phyloP scores from a whole-genome alignment of 2,888 invertebrate genomes.

The Cataglyphis albicans region DNA sequence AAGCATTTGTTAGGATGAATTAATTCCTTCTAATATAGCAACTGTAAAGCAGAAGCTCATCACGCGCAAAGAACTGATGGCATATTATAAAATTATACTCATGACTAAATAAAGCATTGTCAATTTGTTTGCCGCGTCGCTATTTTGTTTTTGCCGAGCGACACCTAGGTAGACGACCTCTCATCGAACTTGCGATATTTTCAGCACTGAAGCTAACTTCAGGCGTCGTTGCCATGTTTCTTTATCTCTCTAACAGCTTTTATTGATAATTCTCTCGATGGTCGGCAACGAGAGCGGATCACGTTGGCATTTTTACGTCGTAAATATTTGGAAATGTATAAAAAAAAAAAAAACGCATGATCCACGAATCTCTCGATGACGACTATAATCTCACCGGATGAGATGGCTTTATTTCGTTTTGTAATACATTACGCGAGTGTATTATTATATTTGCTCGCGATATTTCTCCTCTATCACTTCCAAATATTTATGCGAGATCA shows the following conservation, averaged over 20 bases:
- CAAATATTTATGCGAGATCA: slow-evolving; percentile 32
- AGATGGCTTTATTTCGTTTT: slow-evolving; percentile 6
- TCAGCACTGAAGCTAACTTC: neutral
- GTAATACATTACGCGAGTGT: slow-evolving; percentile 10
- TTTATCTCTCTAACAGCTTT: slow-evolving; percentile 3
- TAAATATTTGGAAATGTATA: slow-evolving; percentile 34
- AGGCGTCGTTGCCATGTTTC: slow-evolving; percentile 1
- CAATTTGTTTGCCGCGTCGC: neutral
- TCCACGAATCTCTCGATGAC: neutral
- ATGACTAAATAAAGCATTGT: neutral
- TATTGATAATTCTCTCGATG: slow-evolving; percentile 12
- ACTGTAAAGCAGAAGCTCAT: slow-evolving; percentile 3
- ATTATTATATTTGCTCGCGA: neutral
- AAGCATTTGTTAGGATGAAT: slow-evolving; percentile 22
- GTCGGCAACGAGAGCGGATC: neutral
- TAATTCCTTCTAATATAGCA: neutral
- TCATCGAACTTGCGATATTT: slow-evolving; percentile 2
- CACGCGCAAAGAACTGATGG: neutral
- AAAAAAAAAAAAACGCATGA: neutral
- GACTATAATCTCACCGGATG: neutral
- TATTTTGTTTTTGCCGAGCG: slow-evolving; percentile 6
- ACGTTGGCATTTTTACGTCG: neutral
- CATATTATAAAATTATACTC: slow-evolving; percentile 23
- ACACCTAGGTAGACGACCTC: neutral
- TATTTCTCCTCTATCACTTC: slow-evolving; percentile 1